These are phyloP conservation scores for Pachymerium ferrugineum DNA, from an alignment of 2,888 invertebrate species.

Conservation along the genomic window DNA sequence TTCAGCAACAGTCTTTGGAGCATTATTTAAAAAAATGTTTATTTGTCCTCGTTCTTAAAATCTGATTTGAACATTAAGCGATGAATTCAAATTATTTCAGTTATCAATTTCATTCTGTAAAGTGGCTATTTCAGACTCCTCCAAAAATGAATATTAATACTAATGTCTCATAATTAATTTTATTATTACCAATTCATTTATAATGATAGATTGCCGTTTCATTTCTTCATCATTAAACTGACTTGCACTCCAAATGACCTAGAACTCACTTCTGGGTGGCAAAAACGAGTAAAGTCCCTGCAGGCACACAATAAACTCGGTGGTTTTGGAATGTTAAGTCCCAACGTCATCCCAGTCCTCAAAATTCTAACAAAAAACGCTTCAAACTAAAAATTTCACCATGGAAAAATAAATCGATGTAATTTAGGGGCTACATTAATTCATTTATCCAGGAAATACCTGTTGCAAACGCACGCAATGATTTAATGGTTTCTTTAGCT, in stretches of 20 bases:
- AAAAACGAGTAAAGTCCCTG: slow-evolving; percentile 45
- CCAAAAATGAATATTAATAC: neutral
- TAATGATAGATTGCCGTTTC: neutral
- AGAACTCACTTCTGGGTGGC: slow-evolving; percentile 39
- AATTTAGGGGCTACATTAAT: neutral
- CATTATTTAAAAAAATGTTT: neutral
- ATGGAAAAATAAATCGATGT: slow-evolving; percentile 1
- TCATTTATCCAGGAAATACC: slow-evolving; percentile 40
- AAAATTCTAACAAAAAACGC: slow-evolving; percentile 77
- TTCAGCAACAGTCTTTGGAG: neutral
- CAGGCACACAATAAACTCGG: slow-evolving; percentile 59
- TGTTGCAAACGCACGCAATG: slow-evolving; percentile 60
- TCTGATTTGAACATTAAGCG: neutral
- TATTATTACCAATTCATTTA: slow-evolving; percentile 8
- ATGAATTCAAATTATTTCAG: neutral
- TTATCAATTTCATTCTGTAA: neutral
- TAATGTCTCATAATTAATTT: too few relatives aligned
- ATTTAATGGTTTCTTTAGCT: slow-evolving; percentile 77
- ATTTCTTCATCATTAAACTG: neutral
- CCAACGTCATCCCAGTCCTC: slow-evolving; percentile 91
- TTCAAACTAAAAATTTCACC: slow-evolving; percentile 75
- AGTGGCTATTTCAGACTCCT: neutral
- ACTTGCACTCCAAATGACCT: slow-evolving; percentile 12
- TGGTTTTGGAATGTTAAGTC: slow-evolving; percentile 73
- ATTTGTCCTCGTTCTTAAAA: neutral